A percentile compares a stretch with the other conserved stretches of the same genome.
Conservation (phyloP, 2,113 vertebrate species). For the Platysternon megacephalum region DNA sequence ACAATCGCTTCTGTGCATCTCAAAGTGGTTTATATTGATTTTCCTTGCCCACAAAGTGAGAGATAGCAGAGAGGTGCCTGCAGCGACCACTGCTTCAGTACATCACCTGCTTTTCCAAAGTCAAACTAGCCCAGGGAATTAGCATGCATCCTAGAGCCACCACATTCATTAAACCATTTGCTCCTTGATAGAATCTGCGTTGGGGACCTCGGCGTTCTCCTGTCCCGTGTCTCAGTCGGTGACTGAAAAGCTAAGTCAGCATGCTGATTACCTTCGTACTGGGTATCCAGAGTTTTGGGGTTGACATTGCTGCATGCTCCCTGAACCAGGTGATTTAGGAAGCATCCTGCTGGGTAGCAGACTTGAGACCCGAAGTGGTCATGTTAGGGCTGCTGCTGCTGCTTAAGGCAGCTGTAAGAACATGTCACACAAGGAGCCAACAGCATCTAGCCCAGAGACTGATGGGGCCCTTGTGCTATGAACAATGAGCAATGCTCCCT, state of each 20-base stretch:
- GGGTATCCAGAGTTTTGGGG: neutral
- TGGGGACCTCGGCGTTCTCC: neutral
- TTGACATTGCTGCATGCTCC: neutral
- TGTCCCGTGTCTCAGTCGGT: neutral
- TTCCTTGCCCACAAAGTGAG: neutral
- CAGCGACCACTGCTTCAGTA: neutral
- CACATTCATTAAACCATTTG: neutral
- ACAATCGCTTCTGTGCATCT: neutral
- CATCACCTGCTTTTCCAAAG: neutral
- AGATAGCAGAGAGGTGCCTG: neutral
- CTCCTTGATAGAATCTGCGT: neutral
- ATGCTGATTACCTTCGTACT: neutral
- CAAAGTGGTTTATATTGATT: conserved; percentile 52
- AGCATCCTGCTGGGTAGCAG: neutral
- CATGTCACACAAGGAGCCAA: neutral
- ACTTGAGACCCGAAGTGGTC: neutral
- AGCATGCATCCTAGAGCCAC: neutral
- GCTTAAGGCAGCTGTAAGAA: neutral
- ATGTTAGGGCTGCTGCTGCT: neutral
- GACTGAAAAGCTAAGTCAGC: neutral
- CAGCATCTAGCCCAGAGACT: neutral
- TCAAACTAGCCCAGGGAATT: neutral
- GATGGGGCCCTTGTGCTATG: neutral
- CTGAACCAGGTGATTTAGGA: neutral
- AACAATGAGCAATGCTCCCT: neutral